Conservation (phyloP, 2,113 vertebrate genomes). For the Rhea americana region DNA sequence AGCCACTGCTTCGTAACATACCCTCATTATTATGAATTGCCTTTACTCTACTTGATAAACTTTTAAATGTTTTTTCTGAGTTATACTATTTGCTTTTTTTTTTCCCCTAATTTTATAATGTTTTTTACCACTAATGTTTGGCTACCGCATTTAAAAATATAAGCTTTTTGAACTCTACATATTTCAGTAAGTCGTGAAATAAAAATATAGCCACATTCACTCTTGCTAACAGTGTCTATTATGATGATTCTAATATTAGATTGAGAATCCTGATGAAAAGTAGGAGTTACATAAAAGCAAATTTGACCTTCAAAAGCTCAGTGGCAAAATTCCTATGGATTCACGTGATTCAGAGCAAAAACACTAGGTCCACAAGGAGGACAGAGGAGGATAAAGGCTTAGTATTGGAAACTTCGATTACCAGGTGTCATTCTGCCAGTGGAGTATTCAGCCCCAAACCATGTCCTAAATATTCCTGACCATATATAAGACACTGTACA, state of each 20-base stretch:
- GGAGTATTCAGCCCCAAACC: background rate
- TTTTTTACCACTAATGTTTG: background rate
- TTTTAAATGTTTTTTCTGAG: background rate
- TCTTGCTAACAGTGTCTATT: background rate
- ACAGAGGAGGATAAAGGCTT: background rate
- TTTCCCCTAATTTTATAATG: background rate
- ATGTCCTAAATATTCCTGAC: background rate
- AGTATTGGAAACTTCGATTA: background rate
- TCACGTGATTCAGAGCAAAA: background rate
- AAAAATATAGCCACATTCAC: background rate
- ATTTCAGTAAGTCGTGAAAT: background rate
- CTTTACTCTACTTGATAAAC: background rate
- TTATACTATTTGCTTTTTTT: background rate
- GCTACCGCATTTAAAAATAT: background rate
- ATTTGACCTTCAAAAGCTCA: background rate
- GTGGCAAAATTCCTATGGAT: background rate
- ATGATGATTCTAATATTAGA: background rate
- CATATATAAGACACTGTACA: background rate
- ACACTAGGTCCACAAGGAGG: background rate
- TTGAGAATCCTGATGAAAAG: background rate
- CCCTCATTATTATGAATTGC: background rate
- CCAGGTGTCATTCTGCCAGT: background rate
- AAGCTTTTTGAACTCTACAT: background rate
- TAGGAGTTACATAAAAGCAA: background rate
- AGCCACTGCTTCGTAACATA: background rate